Base-by-base conservation (phyloP, 2,888 invertebrate genomes). In the Spilarctia lutea region DNA sequence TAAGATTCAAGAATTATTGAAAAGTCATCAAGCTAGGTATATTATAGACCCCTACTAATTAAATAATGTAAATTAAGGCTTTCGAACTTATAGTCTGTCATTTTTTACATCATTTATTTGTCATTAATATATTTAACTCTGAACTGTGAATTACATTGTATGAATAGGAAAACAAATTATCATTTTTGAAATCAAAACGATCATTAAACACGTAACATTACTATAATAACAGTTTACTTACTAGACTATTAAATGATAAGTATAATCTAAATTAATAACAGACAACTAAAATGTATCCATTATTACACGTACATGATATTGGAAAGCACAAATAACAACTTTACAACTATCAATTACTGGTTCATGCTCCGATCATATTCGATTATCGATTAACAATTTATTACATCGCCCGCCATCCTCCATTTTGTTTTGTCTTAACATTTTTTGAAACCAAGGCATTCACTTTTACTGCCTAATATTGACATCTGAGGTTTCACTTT, bases 311-410 rank as follows among this genome's bases (percentile, higher is more conserved):
- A 74, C 68, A 85, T 74, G 68, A 67, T 70, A 74, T 77, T 83
- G 71, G 82, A 83, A 85, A 83, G 85, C 76, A 75, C 76, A 76
- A 80, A 80, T 78, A 84, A 74, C 45, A 70, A 72, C 65, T 66
- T 74, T 73, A 79, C 74, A 82, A 80, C 77, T 77, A 87, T 87
- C 83, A 80, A 88, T 87, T 82, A 82, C 72, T 75, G 68, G 56
- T 77, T 72, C 75, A 77, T 81, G 85, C 73, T 83, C 65, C 71
- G 81, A 77, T 84, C 83, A 79, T 74, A 73, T 77, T 73, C 76
- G 81, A 84, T 85, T 84, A 83, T 71, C 76, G 76, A 83, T 85
- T 80, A 71, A 81, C 77, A 76, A 83, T 83, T 83, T 79, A 81
- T 85, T 72, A 74, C 73, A 78, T 75, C 76, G 75, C 73, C 75